Evolutionary conservation across 2,888 invertebrate genomes (phyloP), one percentile per base, ranked within the genome.

Genomic region (Pyrgus malvae): DNA sequence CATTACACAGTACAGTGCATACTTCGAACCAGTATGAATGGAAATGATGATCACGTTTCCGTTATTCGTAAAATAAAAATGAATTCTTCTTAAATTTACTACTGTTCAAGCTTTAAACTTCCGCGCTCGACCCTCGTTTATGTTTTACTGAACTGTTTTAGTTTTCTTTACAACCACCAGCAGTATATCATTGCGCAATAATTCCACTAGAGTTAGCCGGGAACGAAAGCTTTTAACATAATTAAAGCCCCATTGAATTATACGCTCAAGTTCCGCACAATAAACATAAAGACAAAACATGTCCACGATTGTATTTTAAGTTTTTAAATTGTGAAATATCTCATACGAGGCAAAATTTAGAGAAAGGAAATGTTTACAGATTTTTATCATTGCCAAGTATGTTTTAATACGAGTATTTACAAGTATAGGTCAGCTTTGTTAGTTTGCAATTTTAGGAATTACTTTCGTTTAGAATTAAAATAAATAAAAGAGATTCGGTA

Each of bases 221-320:
- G 29, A 53, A 44, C 37, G 44, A 53, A 53, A 53, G 44, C 51
- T 53, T 53, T 53, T 53, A 53, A 53, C 51, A 53, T 38, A 53
- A 53, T 53, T 53, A 53, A 45, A 42, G 27, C 45, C 29, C 14
- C 45, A 53, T 44, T 53, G 42, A 53, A 37, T 45, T 53, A 44
- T 19, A 44, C 51, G 51, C 37, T 44, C 51, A 14, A 51, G 35
- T 44, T 51, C 35, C 9, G 37, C 27, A 51, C 27, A 51, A 51
- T 37, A 51, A 51, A 37, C 37, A n/a, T 7, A 25, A 37, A 51
- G 51, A 51, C 51, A 51, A 51, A 51, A 51, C 37, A 29, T 44
- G 27, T 27, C 33, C 51, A 27, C 27, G 35, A 17, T 37, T 42
- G 5, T 51, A 11, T 44, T n/a, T n/a, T n/a, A n/a, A 35, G 25